Evolutionary conservation across 35 echinoderm and acorn worm genomes (phyloP).

Genomic region (Heliocidaris erythrogramma): DNA sequence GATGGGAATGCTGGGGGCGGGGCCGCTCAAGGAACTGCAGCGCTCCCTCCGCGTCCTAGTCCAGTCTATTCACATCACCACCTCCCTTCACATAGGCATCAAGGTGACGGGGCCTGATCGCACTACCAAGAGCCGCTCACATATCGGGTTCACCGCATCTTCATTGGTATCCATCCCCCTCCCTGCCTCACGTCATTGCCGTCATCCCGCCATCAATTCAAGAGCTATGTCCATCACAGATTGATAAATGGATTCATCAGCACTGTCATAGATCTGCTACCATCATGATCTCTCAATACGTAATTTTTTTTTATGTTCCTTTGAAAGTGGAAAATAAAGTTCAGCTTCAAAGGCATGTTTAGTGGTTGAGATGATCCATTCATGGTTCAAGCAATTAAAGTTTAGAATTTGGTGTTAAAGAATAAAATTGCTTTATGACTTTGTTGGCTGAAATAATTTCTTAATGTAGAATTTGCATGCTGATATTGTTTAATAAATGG

Average conservation of each 20-base stretch:
- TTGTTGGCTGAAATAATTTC: too few species aligned
- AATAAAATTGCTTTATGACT: too few species aligned
- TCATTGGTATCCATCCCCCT: neutral
- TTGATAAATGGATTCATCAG: neutral
- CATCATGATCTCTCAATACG: neutral
- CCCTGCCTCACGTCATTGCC: neutral
- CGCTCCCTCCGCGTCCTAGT: neutral
- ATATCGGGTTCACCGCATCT: neutral
- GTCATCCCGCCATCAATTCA: neutral
- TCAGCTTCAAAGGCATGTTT: neutral
- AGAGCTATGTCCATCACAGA: neutral
- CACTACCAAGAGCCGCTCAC: constrained; percentile 4
- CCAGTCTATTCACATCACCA: neutral
- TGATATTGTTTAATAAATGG: too few species aligned
- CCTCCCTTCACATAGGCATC: constrained; percentile 27
- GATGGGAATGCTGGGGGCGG: neutral
- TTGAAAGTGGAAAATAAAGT: neutral
- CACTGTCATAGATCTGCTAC: neutral
- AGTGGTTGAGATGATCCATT: too few species aligned
- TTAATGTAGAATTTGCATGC: neutral
- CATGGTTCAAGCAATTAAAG: too few species aligned
- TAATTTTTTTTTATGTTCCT: neutral
- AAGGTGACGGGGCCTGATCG: neutral
- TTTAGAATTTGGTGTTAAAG: too few species aligned
- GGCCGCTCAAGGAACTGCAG: neutral